phyloP scores from a whole-genome alignment of 2,797 vertebrate species.

The Urocyon cinereoargenteus region DNA sequence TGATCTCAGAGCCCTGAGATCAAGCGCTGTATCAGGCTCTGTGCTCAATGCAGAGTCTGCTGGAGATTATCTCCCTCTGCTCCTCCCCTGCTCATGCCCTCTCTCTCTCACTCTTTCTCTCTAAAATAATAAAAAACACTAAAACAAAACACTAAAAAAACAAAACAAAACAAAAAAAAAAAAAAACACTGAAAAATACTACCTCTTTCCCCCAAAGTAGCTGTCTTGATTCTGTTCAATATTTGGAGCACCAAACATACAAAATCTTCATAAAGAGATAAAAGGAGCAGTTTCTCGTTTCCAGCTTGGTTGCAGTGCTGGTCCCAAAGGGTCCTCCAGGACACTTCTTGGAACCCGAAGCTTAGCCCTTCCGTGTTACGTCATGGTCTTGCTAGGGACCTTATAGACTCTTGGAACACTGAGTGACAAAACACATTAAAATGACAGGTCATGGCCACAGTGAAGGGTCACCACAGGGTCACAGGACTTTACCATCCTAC shows the following conservation, averaged over 20 bases:
- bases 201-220: neutral
- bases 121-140: too few species aligned
- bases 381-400: neutral
- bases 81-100: too few species aligned
- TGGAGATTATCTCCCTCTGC: too few species aligned
- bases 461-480: neutral
- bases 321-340: neutral
- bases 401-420: neutral
- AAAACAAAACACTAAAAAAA: too few species aligned
- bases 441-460: neutral
- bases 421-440: neutral
- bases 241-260: neutral
- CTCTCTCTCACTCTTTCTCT: too few species aligned
- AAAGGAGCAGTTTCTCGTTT: neutral
- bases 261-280: neutral
- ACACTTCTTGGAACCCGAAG: neutral
- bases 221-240: neutral
- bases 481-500: neutral
- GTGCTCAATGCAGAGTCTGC: too few species aligned
- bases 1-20: too few species aligned
- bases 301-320: neutral
- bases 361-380: neutral
- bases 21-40: too few species aligned
- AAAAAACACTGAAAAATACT: constrained; percentile 22
- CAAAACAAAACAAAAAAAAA: too few species aligned